phyloP scores from a whole-genome alignment of 2,113 vertebrate genomes.

The Columba janthina region DNA sequence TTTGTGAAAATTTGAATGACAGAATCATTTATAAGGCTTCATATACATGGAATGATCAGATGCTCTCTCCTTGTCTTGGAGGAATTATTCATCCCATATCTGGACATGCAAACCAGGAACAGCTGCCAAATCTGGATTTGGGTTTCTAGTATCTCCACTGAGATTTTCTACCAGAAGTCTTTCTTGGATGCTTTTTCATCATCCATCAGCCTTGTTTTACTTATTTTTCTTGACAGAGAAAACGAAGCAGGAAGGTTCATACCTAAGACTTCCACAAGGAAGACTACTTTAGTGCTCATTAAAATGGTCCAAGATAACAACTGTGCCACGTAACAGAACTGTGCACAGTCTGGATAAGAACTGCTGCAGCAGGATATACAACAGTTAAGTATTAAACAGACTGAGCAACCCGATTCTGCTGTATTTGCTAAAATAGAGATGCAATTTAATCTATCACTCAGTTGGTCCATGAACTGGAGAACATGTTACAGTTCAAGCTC shows the following conservation, averaged over 20 bases:
- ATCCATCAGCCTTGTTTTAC: not conserved
- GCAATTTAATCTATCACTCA: not conserved
- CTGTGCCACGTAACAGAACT: not conserved
- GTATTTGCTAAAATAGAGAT: not conserved
- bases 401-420: not conserved
- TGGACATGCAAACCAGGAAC: conserved; percentile 56
- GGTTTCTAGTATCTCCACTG: conserved; percentile 21
- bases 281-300: not conserved
- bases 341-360: not conserved
- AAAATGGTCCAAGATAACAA: not conserved
- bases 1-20: conserved; percentile 79
- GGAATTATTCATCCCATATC: conserved; percentile 64
- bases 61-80: conserved; percentile 63
- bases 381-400: not conserved
- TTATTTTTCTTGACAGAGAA: conserved; percentile 31
- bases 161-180: conserved; percentile 1
- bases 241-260: not conserved
- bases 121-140: conserved; percentile 65
- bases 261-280: not conserved
- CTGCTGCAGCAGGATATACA: not conserved
- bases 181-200: conserved; percentile 31
- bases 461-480: not conserved
- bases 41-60: conserved; percentile 50
- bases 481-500: not conserved
- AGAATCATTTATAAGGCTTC: conserved; percentile 72